A percentile compares a stretch with the other conserved stretches of the same genome.
Conservation (phyloP, 2,797 vertebrate genomes). For the Helicolenus hilgendorfi region DNA sequence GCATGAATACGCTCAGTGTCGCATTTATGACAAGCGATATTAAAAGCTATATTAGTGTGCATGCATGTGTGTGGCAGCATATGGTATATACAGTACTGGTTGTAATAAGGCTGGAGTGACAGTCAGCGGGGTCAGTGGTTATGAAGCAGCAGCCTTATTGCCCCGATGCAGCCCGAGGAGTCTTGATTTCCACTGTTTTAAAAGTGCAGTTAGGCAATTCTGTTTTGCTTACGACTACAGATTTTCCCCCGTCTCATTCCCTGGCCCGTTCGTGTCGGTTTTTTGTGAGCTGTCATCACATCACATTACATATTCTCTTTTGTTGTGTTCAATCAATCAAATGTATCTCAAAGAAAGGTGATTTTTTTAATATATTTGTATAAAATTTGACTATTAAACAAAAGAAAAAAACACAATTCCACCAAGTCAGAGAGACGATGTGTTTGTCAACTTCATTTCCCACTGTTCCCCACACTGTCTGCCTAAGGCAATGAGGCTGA, state of each 20-base stretch:
- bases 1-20: not conserved
- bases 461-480: not conserved
- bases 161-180: conserved; percentile 29
- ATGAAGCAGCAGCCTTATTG: conserved; percentile 39
- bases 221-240: conserved; percentile 73
- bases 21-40: conserved; percentile 51
- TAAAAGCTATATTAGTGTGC: conserved; percentile 35
- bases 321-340: conserved; percentile 56
- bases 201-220: conserved; percentile 76
- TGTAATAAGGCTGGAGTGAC: conserved; percentile 40
- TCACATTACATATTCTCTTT: conserved; percentile 71
- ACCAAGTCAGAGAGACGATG: not conserved
- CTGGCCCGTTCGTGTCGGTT: conserved; percentile 51
- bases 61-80: conserved; percentile 4
- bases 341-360: not conserved
- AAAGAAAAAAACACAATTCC: conserved; percentile 17
- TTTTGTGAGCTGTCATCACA: conserved; percentile 55
- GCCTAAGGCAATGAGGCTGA: conserved; percentile 39
- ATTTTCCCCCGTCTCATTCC: conserved; percentile 57
- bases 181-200: conserved; percentile 64
- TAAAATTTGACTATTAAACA: not conserved
- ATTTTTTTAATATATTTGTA: not conserved
- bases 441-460: conserved; percentile 1
- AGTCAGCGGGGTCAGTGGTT: conserved; percentile 46
- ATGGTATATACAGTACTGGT: not conserved